A percentile compares a stretch with the other conserved stretches of the same genome.
phyloP scores from a whole-genome alignment of 2,888 invertebrate genomes.

The Vesta saturnalis region DNA sequence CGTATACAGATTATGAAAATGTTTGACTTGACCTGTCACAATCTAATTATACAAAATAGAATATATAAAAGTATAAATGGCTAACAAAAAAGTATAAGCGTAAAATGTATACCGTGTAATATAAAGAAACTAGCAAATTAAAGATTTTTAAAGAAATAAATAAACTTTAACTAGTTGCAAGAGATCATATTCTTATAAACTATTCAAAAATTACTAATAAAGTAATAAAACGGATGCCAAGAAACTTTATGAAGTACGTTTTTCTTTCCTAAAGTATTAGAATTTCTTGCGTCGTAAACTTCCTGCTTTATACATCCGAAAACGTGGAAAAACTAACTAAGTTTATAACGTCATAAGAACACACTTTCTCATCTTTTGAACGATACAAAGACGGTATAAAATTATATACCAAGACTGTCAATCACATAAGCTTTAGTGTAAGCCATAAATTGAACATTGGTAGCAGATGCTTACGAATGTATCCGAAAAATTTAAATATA shows the following conservation, averaged over 20 bases:
- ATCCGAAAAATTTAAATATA: neutral
- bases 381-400: neutral
- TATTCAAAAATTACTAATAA: too few species aligned
- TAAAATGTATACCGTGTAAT: too few species aligned
- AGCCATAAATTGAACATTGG: neutral
- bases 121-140: too few species aligned
- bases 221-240: too few species aligned
- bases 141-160: too few species aligned
- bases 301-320: neutral
- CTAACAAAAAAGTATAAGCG: too few species aligned
- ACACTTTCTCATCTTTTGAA: neutral
- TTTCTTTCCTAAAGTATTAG: neutral
- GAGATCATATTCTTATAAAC: too few species aligned
- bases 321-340: neutral
- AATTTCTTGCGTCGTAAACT: neutral
- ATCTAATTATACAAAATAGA: too few species aligned
- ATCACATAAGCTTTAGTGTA: neutral
- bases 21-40: too few species aligned
- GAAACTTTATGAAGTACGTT: neutral
- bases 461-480: neutral
- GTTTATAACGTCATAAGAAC: neutral
- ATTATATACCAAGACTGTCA: neutral
- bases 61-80: too few species aligned
- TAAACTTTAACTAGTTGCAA: too few species aligned
- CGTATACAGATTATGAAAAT: too few species aligned